A percentile compares a stretch with the other conserved stretches of the same genome.
phyloP scores from a whole-genome alignment of 2,888 invertebrate genomes.

The Callimorpha dominula region DNA sequence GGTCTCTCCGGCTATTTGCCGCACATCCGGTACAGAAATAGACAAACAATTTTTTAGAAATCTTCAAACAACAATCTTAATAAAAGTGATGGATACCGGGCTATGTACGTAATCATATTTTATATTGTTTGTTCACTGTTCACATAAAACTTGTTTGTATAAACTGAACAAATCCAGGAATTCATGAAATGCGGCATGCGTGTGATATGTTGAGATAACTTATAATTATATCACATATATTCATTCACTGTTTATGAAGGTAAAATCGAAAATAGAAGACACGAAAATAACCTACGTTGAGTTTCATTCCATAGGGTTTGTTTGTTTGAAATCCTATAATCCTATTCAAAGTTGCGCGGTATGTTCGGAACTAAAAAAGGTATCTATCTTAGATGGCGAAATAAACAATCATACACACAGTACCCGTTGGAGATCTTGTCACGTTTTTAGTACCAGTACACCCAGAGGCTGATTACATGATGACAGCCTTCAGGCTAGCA shows the following conservation, averaged over 20 bases:
- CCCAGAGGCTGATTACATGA: too few relatives aligned
- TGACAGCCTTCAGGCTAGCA: background rate
- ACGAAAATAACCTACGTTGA: background rate
- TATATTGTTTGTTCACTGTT: conserved; percentile 28
- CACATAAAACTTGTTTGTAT: conserved; percentile 42
- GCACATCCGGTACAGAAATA: conserved; percentile 5
- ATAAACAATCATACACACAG: background rate
- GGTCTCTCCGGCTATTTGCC: background rate
- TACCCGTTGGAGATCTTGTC: background rate
- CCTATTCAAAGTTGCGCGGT: background rate
- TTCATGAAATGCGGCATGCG: conserved; percentile 12
- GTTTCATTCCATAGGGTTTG: background rate
- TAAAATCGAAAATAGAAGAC: conserved; percentile 4
- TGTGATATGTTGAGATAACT: conserved; percentile 2
- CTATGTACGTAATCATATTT: conserved; percentile 31
- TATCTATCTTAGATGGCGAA: background rate
- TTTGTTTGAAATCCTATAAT: background rate
- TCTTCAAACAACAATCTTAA: conserved; percentile 2
- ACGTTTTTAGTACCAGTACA: too few relatives aligned
- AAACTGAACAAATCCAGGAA: conserved; percentile 17
- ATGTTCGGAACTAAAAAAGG: background rate
- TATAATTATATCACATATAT: background rate
- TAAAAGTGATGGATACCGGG: background rate
- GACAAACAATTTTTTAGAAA: conserved; percentile 2
- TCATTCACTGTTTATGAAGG: conserved; percentile 9